These are phyloP conservation scores for Pagrus major DNA, from an alignment of 2,113 vertebrate species.

Conservation along the genomic window DNA sequence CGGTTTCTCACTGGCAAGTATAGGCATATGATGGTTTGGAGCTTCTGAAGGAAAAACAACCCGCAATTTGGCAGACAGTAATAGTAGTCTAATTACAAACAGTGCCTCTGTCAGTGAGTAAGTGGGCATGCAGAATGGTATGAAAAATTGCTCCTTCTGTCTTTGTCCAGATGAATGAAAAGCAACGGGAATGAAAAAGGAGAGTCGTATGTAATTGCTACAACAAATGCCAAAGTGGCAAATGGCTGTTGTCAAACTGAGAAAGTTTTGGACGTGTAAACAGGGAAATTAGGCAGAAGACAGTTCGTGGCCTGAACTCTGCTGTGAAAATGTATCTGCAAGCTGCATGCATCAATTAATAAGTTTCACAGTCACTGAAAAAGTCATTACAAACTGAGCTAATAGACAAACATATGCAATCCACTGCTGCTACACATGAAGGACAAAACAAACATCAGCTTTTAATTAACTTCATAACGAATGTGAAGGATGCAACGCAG, in stretches of 20 bases:
- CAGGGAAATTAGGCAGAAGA: slow-evolving; percentile 33
- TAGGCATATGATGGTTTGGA: slow-evolving; percentile 58
- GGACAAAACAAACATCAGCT: neutral
- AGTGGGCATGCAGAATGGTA: slow-evolving; percentile 53
- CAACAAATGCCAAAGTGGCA: slow-evolving; percentile 65
- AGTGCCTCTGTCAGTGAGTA: slow-evolving; percentile 60
- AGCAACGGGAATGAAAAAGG: slow-evolving; percentile 47
- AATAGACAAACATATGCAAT: neutral
- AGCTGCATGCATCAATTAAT: slow-evolving; percentile 5
- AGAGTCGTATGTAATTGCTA: slow-evolving; percentile 58
- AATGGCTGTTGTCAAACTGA: slow-evolving; percentile 69
- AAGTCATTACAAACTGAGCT: neutral
- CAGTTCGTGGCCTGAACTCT: slow-evolving; percentile 1
- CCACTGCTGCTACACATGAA: neutral
- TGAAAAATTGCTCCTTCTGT: slow-evolving; percentile 70
- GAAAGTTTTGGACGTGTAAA: slow-evolving; percentile 57
- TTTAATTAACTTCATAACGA: neutral
- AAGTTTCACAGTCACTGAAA: neutral
- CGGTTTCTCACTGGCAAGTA: slow-evolving; percentile 42
- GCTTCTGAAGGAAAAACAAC: slow-evolving; percentile 61
- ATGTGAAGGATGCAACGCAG: neutral
- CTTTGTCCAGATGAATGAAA: slow-evolving; percentile 74
- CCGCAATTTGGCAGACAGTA: slow-evolving; percentile 71
- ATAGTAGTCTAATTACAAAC: slow-evolving; percentile 72
- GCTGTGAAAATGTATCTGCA: neutral